A percentile compares a stretch with the other conserved stretches of the same genome.
Conservation (phyloP, 2,113 vertebrate species). For the Gadus macrocephalus region DNA sequence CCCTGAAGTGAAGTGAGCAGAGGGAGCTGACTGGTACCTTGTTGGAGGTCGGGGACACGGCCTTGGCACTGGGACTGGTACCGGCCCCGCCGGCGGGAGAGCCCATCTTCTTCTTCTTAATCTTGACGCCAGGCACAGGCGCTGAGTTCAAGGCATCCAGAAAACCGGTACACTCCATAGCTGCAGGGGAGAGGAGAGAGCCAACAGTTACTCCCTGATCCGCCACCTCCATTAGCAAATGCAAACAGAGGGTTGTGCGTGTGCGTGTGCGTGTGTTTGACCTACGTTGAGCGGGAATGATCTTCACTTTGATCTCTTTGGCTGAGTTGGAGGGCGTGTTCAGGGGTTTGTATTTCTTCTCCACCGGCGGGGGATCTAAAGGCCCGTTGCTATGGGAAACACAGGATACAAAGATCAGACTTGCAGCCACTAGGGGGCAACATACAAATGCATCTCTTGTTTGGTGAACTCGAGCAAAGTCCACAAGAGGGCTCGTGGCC, state of each 20-base stretch:
- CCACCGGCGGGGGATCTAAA: conserved; percentile 72
- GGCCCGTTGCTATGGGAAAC: conserved; percentile 29
- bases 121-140: conserved; percentile 90
- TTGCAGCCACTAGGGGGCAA: conserved; percentile 13
- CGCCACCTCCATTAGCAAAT: no score
- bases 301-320: conserved; percentile 97
- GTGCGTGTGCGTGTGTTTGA: conserved; percentile 2
- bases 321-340: conserved; percentile 85
- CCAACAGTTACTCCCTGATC: neutral
- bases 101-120: conserved; percentile 88
- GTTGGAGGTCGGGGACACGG: conserved; percentile 81
- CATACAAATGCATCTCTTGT: neutral
- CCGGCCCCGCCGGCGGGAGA: neutral
- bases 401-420: neutral
- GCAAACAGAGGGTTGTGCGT: no score
- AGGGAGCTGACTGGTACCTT: conserved; percentile 72
- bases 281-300: conserved; percentile 93
- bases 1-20: no score
- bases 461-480: no score
- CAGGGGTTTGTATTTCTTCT: conserved; percentile 96
- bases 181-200: conserved; percentile 50
- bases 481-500: no score
- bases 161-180: conserved; percentile 91
- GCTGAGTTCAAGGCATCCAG: conserved; percentile 94
- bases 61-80: conserved; percentile 61